Base-by-base conservation (phyloP, 2,797 vertebrate genomes). In the Urosaurus nigricauda region DNA sequence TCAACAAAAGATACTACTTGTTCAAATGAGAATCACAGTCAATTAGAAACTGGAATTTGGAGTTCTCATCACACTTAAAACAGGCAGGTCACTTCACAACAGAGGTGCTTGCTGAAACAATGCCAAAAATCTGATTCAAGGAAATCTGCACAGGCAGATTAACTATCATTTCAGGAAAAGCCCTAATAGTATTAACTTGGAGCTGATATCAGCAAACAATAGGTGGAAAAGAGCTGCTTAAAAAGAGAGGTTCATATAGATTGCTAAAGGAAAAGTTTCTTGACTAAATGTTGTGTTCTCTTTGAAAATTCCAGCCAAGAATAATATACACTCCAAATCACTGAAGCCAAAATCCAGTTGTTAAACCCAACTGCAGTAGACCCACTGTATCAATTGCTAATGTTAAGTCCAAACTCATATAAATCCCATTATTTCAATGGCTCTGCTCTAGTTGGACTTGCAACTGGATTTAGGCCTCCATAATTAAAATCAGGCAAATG, bases 401-500 rank as follows among this genome's bases (percentile, higher is more conserved):
- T 68, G 65, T 26, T 68, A 68, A 68, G 12, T 68, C 65, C 32
- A 68, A 68, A 68, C 65, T 68, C 65, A 68, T 68, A 68, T 32
- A 32, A 68, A 68, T 68, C 29, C 65, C 65, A 68, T 32, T 32
- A 68, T 29, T 68, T 68, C 65, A 68, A 32, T 68, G 65, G 29
- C 29, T 68, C 11, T 68, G 29, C 29, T 68, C 65, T 68, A 68
- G 65, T 68, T 68, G 65, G 65, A 68, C 11, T 68, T 68, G 29
- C 29, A 68, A 68, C 65, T 32, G 1, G 65, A 68, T 68, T 29
- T 32, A 68, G 29, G 65, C 29, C 29, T 68, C 29, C 29, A 79
- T 87, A 92, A 94, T 92, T 90, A 91, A 93, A 92, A 88, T 8
- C n/a, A 84, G 87, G 87, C 83, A 0, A 85, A 86, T 88, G 65